Evolutionary conservation across 2,113 vertebrate species (phyloP), one percentile per base, ranked within the genome.

Genomic region (Cryptotis parvus): DNA sequence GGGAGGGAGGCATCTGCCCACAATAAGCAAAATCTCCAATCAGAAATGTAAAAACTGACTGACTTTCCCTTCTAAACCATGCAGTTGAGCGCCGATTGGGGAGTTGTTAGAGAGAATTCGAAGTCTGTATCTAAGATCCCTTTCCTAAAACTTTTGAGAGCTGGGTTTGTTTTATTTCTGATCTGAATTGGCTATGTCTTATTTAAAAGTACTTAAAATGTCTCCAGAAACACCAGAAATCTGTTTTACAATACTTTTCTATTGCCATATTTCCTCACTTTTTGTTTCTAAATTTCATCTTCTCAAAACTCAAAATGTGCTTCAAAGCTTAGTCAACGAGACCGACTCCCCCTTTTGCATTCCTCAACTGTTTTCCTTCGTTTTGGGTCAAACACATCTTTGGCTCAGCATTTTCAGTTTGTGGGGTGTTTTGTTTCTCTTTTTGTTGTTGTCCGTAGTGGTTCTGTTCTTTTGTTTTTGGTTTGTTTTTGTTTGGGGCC

Each of bases 91-190:
- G 3, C 68, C 24, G 16, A 0, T 4, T 39, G 61, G 3, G 12
- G 31, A 41, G 22, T 58, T 39, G 18, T 18, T 9, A 29, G 58
- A 29, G 15, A 52, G 55, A 22, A 49, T 73, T 86, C 11, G 63
- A 15, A 37, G n/a, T 39, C 45, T 43, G 0, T 4, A 3, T 31
- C n/a, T 49, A 26, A 58, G 31, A 27, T 45, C 14, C 3, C 33
- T 84, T 76, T 94, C 81, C n/a, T 61, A 75, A 91, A 74, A 61
- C 20, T 83, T 41, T 63, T 43, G 49, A 55, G 24, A 27, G 16
- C 27, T 18, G 45, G 6, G 41, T 84, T 69, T 74, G 29, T 78
- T 86, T 70, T 29, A 37, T 84, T n/a, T 43, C 11, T 39, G 61
- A 81, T 31, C 14, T 72, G 24, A 65, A 5, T 68, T 79, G 39